Evolutionary conservation across 2,797 vertebrate species (phyloP).

Genomic region (Notolabrus celidotus): DNA sequence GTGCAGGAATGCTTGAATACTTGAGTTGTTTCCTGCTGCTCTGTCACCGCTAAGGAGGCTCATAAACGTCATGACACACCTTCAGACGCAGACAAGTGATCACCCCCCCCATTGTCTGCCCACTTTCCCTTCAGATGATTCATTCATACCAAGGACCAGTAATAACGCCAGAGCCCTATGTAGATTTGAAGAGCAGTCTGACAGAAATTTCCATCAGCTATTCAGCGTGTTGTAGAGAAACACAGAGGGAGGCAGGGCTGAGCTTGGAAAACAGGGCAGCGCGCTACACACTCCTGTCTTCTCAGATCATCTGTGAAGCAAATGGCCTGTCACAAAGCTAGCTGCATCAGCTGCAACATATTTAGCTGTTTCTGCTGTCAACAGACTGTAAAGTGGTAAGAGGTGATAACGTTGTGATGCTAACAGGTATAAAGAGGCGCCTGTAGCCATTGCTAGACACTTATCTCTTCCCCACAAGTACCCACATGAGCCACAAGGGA

Average conservation of each 20-base stretch:
- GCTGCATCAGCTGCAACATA: constrained; percentile 41
- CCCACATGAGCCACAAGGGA: constrained; percentile 18
- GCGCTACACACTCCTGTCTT: constrained; percentile 45
- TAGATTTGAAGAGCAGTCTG: constrained; percentile 50
- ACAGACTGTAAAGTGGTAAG: constrained; percentile 43
- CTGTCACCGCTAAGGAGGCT: constrained; percentile 19
- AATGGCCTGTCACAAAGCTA: constrained; percentile 52
- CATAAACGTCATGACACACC: constrained; percentile 8
- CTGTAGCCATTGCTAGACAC: constrained; percentile 24
- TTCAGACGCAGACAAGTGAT: neutral
- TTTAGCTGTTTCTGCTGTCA: constrained; percentile 56
- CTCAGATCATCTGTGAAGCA: constrained; percentile 61
- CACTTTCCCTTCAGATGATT: constrained; percentile 17
- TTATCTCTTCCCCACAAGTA: constrained; percentile 35
- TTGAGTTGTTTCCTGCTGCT: constrained; percentile 38
- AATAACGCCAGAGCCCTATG: constrained; percentile 49
- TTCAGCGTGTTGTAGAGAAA: constrained; percentile 45
- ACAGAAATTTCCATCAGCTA: constrained; percentile 34
- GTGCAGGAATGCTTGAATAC: constrained; percentile 43
- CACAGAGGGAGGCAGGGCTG: constrained; percentile 32
- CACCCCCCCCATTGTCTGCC: constrained; percentile 10
- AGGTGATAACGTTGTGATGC: constrained; percentile 46
- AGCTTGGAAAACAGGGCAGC: constrained; percentile 39
- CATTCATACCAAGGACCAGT: constrained; percentile 27
- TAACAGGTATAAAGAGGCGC: constrained; percentile 50